Base-by-base conservation (phyloP, 2,797 vertebrate genomes). In the Phataginus tricuspis region DNA sequence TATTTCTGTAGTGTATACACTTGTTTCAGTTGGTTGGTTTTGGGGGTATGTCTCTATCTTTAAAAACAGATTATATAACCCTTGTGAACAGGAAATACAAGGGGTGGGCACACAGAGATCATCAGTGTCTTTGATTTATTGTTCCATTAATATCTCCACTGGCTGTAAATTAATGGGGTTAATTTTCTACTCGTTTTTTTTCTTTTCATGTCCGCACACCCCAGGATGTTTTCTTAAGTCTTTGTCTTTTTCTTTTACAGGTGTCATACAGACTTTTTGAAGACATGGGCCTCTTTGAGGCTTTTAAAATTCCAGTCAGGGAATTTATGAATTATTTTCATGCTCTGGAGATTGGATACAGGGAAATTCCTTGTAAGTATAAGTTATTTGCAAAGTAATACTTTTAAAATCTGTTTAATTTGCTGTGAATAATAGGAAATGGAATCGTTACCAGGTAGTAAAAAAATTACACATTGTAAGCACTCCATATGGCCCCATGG, bases 321-420 rank as follows among this genome's bases (percentile, higher is more conserved):
- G 99, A 99, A 98, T 99, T 99, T 98, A 99, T 99, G 99, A 99
- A 99, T 98, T 99, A 99, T 98, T 99, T 99, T 98, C 99, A 99
- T 84, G 99, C 99, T 92, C 98, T 99, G 98, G 99, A 99, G 98
- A 99, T 99, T 85, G 99, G 99, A 92, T 99, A 99, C 98, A 99
- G 99, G 98, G 99, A 99, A 97, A 99, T 99, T 98, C 99, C 99
- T 98, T 99, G 99, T 99, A 98, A 99, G 99, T 99, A 98, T 79
- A 90, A 90, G 19, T 71, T 29, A 29, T 75, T 42, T 74, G 51
- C 90, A 51, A 75, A 45, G 71, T 68, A 59, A 63, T 51, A 45
- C 25, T 84, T 77, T 68, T 29, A 23, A 6, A 9, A 31, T 29
- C 53, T 19, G 1, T 69, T 5, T 0, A 12, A 75, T 61, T 82